Evolutionary conservation across 2,888 invertebrate species (phyloP).

Genomic region (Sesia bembeciformis): DNA sequence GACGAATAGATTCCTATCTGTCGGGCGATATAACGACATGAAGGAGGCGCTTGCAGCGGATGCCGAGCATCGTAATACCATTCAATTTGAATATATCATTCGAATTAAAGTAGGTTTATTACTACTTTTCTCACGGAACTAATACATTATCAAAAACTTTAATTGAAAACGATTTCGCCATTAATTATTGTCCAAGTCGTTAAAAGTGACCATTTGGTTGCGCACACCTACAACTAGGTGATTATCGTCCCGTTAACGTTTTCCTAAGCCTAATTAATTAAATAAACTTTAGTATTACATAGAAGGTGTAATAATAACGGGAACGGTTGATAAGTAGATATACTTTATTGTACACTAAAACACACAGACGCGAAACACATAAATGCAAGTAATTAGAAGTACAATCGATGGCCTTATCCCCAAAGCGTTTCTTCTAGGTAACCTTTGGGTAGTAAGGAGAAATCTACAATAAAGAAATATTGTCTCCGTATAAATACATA

Average conservation of each 20-base stretch:
- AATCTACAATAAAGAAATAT: too few species aligned
- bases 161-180: conserved; percentile 66
- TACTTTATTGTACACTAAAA: too few species aligned
- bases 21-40: conserved; percentile 43
- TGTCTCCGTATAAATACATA: not conserved
- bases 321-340: too few species aligned
- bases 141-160: conserved; percentile 65
- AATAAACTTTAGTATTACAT: not conserved
- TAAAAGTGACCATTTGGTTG: conserved; percentile 41
- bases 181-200: conserved; percentile 41
- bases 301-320: too few species aligned
- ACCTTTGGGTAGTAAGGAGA: too few species aligned
- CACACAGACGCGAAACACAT: too few species aligned
- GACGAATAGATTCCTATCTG: conserved; percentile 64
- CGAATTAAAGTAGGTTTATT: conserved; percentile 71
- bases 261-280: conserved; percentile 31
- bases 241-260: conserved; percentile 34
- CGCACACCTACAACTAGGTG: conserved; percentile 22
- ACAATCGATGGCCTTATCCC: too few species aligned
- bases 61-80: conserved; percentile 61
- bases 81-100: conserved; percentile 72
- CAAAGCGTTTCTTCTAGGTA: too few species aligned
- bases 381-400: too few species aligned
- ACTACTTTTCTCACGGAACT: conserved; percentile 73
- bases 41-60: conserved; percentile 63